phyloP scores from a whole-genome alignment of 2,888 invertebrate species.

The Rotaria magnacalcarata region DNA sequence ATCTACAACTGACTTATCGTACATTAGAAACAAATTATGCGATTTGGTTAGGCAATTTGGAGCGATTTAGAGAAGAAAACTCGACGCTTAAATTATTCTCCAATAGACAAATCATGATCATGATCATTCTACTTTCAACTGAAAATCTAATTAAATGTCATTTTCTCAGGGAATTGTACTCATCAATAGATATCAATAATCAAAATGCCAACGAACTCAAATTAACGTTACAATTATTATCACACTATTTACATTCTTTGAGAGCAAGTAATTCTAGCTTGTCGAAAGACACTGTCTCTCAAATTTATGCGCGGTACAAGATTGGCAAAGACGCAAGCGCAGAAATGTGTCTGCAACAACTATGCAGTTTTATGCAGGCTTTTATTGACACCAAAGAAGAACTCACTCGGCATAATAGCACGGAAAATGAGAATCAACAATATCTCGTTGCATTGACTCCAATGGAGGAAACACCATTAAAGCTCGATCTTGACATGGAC shows the following conservation, averaged over 20 bases:
- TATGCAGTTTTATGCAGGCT: no score
- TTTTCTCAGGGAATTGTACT: background rate
- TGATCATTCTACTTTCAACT: background rate
- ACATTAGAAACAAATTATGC: background rate
- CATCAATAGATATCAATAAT: background rate
- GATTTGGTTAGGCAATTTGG: background rate
- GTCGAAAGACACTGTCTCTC: background rate
- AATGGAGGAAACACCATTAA: background rate
- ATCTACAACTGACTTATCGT: background rate
- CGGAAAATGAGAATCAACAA: conserved; percentile 14
- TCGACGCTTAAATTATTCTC: background rate
- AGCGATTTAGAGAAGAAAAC: background rate
- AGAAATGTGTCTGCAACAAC: no score
- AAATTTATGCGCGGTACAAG: background rate
- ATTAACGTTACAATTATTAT: background rate
- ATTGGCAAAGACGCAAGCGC: background rate
- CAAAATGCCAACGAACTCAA: background rate
- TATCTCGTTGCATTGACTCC: background rate
- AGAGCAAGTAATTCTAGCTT: background rate
- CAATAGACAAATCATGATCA: background rate
- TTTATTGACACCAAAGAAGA: no score
- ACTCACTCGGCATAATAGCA: no score
- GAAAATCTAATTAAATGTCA: background rate
- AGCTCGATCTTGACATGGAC: conserved; percentile 9
- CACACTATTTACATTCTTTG: background rate